A percentile compares a stretch with the other conserved stretches of the same genome.
phyloP scores from a whole-genome alignment of 2,113 vertebrate species.

The Ondatra zibethicus region DNA sequence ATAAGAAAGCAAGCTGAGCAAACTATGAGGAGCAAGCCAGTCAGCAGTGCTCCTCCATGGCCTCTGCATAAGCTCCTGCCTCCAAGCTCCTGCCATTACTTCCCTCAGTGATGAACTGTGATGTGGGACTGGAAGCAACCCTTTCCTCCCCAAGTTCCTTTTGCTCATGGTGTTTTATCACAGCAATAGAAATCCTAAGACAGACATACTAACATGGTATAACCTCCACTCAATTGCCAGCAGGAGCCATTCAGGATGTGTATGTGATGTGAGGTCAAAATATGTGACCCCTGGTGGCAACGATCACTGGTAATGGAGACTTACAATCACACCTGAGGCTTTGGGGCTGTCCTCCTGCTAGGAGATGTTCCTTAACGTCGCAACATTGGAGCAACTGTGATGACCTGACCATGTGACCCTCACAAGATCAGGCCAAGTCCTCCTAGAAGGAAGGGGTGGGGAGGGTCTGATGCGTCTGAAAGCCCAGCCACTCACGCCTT shows the following conservation, averaged over 20 bases:
- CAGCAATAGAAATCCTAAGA: background rate
- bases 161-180: background rate
- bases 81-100: background rate
- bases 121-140: background rate
- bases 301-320: background rate
- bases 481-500: background rate
- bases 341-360: background rate
- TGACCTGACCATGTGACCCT: background rate
- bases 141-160: background rate
- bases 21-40: background rate
- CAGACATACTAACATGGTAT: background rate
- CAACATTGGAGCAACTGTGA: background rate
- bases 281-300: background rate
- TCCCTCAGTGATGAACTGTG: background rate
- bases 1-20: background rate
- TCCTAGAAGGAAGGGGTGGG: background rate
- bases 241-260: background rate
- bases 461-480: background rate
- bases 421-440: too few relatives aligned
- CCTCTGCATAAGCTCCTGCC: background rate
- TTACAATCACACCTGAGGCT: too few relatives aligned
- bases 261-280: background rate
- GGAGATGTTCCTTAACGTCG: rapidly evolving
- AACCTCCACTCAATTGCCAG: background rate
- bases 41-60: background rate